A percentile compares a stretch with the other conserved stretches of the same genome.
Evolutionary conservation across 1,140 invertebrate species (phyloP).

Genomic region (Achatina immaculata): DNA sequence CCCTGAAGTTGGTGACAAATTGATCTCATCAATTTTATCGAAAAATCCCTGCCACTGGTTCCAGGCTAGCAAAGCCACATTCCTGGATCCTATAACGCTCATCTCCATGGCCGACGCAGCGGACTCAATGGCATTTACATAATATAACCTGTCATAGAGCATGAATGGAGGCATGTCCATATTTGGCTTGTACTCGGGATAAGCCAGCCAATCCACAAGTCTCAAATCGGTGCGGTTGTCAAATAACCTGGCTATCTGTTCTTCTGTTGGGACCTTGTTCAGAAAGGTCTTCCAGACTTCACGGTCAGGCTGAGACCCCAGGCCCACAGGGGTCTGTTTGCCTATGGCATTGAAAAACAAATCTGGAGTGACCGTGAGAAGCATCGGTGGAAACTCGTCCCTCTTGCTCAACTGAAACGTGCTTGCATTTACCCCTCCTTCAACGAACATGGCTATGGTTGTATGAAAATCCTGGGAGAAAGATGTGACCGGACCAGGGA

Average conservation of each 20-base stretch:
- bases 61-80: conserved; percentile 76
- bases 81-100: conserved; percentile 78
- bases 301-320: conserved; percentile 45
- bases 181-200: conserved; percentile 75
- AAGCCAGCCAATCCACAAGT: conserved; percentile 76
- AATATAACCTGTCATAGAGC: conserved; percentile 75
- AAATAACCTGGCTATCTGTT: conserved; percentile 74
- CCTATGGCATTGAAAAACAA: conserved; percentile 71
- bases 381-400: conserved; percentile 58
- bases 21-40: conserved; percentile 64
- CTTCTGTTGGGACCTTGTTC: conserved; percentile 41
- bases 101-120: conserved; percentile 82
- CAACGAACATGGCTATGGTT: conserved; percentile 76
- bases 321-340: conserved; percentile 68
- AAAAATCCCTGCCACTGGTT: conserved; percentile 63
- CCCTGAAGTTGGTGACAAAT: conserved; percentile 12
- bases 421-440: conserved; percentile 72
- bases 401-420: conserved; percentile 71
- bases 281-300: conserved; percentile 73
- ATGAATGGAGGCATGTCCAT: conserved; percentile 73
- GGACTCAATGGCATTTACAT: conserved; percentile 80
- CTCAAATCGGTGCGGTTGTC: conserved; percentile 67
- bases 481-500: conserved; percentile 59
- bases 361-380: conserved; percentile 73
- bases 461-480: conserved; percentile 73